Percentiles rank a stretch among this genome's conserved stretches.
These are phyloP conservation scores for Epinotia bilunana DNA, from an alignment of 2,888 invertebrate species.

Conservation along the genomic window DNA sequence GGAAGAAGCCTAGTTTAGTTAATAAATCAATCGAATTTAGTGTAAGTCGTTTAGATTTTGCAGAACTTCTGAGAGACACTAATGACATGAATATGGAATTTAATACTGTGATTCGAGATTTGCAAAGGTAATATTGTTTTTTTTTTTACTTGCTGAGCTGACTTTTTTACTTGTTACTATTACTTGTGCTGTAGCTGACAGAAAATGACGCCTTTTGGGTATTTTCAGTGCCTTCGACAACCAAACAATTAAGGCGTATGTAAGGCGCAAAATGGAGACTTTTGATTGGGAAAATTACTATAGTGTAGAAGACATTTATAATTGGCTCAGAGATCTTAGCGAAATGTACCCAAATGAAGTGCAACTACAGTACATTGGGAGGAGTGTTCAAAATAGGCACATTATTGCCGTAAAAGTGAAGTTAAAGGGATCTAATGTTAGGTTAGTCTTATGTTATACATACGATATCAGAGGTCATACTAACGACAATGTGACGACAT, in stretches of 20 bases:
- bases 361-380: constrained; percentile 59
- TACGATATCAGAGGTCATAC: background rate
- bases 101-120: constrained; percentile 6
- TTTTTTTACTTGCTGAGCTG: background rate
- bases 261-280: constrained; percentile 34
- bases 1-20: constrained; percentile 12
- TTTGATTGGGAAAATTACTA: constrained; percentile 79
- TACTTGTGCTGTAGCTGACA: no score
- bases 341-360: constrained; percentile 62
- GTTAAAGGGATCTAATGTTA: background rate
- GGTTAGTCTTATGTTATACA: background rate
- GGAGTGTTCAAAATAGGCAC: constrained; percentile 59
- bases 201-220: background rate
- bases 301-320: constrained; percentile 76
- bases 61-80: constrained; percentile 18
- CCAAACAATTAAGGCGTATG: constrained; percentile 40
- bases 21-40: constrained; percentile 21
- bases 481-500: background rate
- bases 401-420: constrained; percentile 48
- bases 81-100: constrained; percentile 25
- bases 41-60: constrained; percentile 23
- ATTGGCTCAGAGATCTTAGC: constrained; percentile 73
- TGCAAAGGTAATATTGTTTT: constrained; percentile 13
- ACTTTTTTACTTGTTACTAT: no score
- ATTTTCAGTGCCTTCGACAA: constrained; percentile 43